These are phyloP conservation scores for Scleropages formosus DNA, from an alignment of 2,797 vertebrate species.

Conservation along the genomic window DNA sequence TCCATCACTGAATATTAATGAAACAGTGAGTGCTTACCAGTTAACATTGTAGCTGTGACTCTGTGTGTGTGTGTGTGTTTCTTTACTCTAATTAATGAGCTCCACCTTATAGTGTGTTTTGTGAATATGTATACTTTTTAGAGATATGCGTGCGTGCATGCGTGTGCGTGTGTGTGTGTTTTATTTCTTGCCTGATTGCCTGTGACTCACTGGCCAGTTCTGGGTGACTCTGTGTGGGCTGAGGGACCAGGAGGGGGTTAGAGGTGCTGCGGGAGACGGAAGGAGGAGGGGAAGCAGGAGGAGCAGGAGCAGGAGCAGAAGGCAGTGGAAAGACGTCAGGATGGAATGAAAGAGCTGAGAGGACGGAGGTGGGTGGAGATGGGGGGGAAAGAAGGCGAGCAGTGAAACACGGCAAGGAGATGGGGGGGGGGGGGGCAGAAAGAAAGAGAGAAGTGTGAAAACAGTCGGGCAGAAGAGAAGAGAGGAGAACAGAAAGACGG, in stretches of 20 bases:
- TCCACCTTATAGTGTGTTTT: no score
- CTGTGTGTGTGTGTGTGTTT: conserved; percentile 20
- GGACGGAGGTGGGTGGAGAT: not conserved
- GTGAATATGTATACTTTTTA: conserved; percentile 2
- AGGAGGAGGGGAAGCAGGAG: conserved; percentile 14
- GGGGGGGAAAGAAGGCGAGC: not conserved
- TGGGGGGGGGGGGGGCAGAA: conserved; percentile 32
- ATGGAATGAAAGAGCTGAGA: not conserved
- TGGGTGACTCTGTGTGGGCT: conserved; percentile 51
- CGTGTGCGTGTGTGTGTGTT: conserved; percentile 35
- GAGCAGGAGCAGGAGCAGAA: not conserved
- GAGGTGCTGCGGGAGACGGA: conserved; percentile 33
- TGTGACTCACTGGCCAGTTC: conserved; percentile 56
- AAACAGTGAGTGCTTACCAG: not conserved
- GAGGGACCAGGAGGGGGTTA: conserved; percentile 39
- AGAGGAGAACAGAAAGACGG: conserved; percentile 25
- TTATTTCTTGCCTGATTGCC: not conserved
- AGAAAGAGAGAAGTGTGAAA: conserved; percentile 40
- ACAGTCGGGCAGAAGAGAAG: conserved; percentile 39
- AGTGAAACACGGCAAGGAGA: conserved; percentile 28
- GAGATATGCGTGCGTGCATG: conserved; percentile 18
- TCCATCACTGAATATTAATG: conserved; percentile 11
- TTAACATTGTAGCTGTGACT: not conserved
- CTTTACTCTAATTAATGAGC: no score
- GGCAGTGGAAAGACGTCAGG: not conserved